Percentiles rank a stretch among this genome's conserved stretches.
These are phyloP conservation scores for Sebastiscus albofasciatus DNA, from an alignment of 2,797 vertebrate genomes.

Conservation along the genomic window DNA sequence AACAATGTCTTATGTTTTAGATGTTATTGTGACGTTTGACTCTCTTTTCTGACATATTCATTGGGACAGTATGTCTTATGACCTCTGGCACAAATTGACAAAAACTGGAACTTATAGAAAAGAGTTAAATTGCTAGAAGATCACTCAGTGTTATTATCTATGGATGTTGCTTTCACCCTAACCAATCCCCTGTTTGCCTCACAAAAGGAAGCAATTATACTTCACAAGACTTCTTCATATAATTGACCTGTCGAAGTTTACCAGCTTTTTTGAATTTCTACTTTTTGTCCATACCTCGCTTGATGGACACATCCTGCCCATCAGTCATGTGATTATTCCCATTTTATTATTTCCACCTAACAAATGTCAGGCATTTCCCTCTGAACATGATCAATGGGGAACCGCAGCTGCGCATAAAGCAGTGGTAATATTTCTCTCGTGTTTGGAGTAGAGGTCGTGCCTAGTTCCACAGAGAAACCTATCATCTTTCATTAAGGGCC, in stretches of 20 bases:
- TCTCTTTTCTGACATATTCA: background rate
- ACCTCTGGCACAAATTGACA: background rate
- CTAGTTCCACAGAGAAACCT: slow-evolving; percentile 66
- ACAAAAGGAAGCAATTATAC: slow-evolving; percentile 9
- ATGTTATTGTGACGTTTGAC: background rate
- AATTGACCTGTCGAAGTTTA: background rate
- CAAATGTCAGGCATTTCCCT: slow-evolving; percentile 72
- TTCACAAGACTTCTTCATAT: background rate
- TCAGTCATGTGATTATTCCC: slow-evolving; percentile 59
- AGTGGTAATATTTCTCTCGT: slow-evolving; percentile 62
- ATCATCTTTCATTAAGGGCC: slow-evolving; percentile 77
- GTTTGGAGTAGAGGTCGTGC: slow-evolving; percentile 62
- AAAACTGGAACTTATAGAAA: background rate
- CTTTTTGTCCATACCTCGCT: slow-evolving; percentile 8
- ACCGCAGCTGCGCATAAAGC: slow-evolving; percentile 56
- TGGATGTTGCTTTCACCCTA: background rate
- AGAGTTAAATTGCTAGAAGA: background rate
- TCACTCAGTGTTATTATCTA: background rate
- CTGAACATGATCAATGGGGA: slow-evolving; percentile 66
- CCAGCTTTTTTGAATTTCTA: slow-evolving; percentile 9
- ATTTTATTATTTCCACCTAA: slow-evolving; percentile 49
- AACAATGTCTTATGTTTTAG: background rate
- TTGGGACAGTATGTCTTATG: background rate
- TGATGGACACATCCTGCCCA: slow-evolving; percentile 49
- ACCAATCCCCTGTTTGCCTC: background rate